Evolutionary conservation across 2,113 vertebrate species (phyloP), one percentile per base, ranked within the genome.

Genomic region (Hiodon tergisus): DNA sequence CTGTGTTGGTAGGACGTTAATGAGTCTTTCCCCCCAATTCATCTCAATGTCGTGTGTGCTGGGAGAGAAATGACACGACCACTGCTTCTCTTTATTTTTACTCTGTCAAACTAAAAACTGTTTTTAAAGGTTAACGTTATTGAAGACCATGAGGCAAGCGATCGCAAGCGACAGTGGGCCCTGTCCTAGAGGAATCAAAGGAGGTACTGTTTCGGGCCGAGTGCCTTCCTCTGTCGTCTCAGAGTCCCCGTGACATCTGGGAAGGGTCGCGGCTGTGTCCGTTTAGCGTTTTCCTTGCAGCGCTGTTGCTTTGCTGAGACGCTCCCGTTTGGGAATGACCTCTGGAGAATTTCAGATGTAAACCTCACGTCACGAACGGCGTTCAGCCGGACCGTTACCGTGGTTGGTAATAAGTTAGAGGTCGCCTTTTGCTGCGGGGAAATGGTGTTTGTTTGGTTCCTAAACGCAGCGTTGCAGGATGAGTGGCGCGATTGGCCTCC

Each of bases 181-280:
- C 62, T 55, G 59, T 78, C 75, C 72, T 66, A 75, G 74, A 55
- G 78, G 62, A 81, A 61, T 79, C 81, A 82, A 84, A 82, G 73
- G 55, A 31, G n/a, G 11, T 4, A 72, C 60, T 82, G 83, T 84
- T 66, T 73, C n/a, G 50, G 55, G 31, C 71, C 69, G 48, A 78
- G 83, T 73, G 72, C 66, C 79, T 77, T 77, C 68, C 72, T 76
- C 73, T 55, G 59, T 66, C 57, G 31, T 50, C 71, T 71, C 50
- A n/a, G 61, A 63, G 69, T 46, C 59, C 55, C 31, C 63, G 13
- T 52, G 57, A 31, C 57, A 48, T 58, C 62, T 67, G 53, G 47
- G 47, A n/a, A 6, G 61, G 61, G 50, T n/a, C 47, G 6, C 52
- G 48, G 66, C 66, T 68, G 48, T 31, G 31, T 2, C 66, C 8